phyloP scores from a whole-genome alignment of 2,797 vertebrate genomes.

The Lophius americanus region DNA sequence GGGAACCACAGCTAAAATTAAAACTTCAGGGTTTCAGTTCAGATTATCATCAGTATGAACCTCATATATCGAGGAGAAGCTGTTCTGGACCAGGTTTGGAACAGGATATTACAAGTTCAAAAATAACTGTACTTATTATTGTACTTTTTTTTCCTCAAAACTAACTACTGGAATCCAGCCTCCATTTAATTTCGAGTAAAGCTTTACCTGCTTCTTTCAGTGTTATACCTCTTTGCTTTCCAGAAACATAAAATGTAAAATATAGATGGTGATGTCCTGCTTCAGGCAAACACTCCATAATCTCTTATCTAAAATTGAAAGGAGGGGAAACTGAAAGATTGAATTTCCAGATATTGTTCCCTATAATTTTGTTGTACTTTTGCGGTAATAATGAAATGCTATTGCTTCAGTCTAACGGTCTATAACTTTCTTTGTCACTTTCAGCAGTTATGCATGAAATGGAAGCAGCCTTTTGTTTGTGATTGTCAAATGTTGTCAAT shows the following conservation, averaged over 20 bases:
- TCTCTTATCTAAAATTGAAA: constrained; percentile 37
- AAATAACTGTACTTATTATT: constrained; percentile 64
- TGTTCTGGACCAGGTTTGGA: constrained; percentile 65
- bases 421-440: constrained; percentile 27
- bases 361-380: constrained; percentile 30
- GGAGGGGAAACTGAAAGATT: constrained; percentile 21
- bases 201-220: constrained; percentile 69
- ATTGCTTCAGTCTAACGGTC: constrained; percentile 8
- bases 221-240: constrained; percentile 70
- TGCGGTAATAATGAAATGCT: constrained; percentile 1
- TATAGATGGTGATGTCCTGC: constrained; percentile 51
- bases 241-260: constrained; percentile 63
- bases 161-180: constrained; percentile 80
- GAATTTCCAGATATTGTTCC: constrained; percentile 33
- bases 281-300: constrained; percentile 26
- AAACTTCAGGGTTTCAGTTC: constrained; percentile 79
- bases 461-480: constrained; percentile 35
- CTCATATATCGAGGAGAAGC: constrained; percentile 66
- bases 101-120: constrained; percentile 80
- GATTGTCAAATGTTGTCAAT: constrained; percentile 43
- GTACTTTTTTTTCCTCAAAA: constrained; percentile 65
- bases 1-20: constrained; percentile 83
- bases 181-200: constrained; percentile 59
- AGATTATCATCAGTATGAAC: constrained; percentile 75
- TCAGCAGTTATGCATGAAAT: constrained; percentile 48